Conservation (phyloP, 2,888 invertebrate species). For the Drosophila infuscata region DNA sequence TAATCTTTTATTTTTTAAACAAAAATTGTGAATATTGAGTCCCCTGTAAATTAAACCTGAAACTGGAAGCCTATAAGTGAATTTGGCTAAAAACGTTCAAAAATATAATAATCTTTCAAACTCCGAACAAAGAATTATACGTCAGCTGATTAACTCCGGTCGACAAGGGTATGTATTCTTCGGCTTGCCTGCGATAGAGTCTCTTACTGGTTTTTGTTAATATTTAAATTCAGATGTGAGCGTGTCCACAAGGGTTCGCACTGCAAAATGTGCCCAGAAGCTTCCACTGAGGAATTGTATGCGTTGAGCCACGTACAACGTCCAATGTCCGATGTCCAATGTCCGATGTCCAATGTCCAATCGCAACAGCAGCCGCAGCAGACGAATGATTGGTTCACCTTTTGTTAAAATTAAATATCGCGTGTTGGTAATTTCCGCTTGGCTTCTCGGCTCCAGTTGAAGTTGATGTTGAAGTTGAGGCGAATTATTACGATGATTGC, state of each 20-base stretch:
- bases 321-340: background rate
- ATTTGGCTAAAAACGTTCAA: background rate
- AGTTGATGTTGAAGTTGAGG: constrained; percentile 61
- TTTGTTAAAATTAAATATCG: constrained; percentile 83
- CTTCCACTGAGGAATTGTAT: constrained; percentile 23
- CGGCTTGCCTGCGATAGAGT: background rate
- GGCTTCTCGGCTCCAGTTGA: constrained; percentile 63
- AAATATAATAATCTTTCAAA: background rate
- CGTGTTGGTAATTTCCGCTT: constrained; percentile 83
- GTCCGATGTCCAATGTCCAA: constrained; percentile 7
- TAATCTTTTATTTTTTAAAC: background rate
- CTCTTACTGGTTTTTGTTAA: background rate
- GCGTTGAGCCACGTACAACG: constrained; percentile 15
- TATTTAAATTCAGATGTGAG: constrained; percentile 3
- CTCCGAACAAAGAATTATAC: background rate
- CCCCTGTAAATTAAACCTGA: background rate
- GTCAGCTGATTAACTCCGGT: background rate
- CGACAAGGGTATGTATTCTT: background rate
- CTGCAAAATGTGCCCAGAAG: constrained; percentile 36
- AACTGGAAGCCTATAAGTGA: background rate
- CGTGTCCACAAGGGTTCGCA: constrained; percentile 6
- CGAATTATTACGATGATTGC: constrained; percentile 80
- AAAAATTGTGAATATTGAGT: background rate
- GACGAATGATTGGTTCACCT: constrained; percentile 76
- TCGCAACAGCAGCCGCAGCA: constrained; percentile 42